Conservation (phyloP, 2,888 invertebrate species). For the Aphidoletes aphidimyza region DNA sequence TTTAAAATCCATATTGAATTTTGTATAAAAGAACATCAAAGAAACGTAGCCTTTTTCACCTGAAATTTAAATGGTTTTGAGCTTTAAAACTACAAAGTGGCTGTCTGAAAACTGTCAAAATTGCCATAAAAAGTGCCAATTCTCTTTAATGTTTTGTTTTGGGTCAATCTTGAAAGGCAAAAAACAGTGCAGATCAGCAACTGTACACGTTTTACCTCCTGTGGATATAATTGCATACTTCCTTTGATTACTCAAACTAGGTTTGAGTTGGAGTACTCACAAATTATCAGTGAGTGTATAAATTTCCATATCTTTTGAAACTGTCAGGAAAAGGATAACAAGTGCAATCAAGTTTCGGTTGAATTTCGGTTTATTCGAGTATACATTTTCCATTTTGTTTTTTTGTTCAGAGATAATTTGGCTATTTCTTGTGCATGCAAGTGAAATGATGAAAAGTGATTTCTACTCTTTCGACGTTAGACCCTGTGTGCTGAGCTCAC, state of each 20-base stretch:
- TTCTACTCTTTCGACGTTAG: neutral
- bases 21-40: conserved; percentile 23
- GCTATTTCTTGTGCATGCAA: neutral
- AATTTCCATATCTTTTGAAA: neutral
- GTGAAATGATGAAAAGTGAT: neutral
- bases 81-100: too few species aligned
- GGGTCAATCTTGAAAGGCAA: neutral
- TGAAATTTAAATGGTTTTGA: too few species aligned
- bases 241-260: too few species aligned
- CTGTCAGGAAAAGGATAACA: neutral
- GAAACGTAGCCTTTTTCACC: neutral
- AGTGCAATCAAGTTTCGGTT: too few species aligned
- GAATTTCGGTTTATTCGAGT: neutral
- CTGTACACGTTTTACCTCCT: conserved; percentile 25
- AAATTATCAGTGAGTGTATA: too few species aligned
- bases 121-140: neutral
- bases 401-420: neutral
- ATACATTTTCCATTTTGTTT: too few species aligned
- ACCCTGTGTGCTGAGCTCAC: too few species aligned
- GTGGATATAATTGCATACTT: neutral
- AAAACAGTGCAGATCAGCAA: neutral
- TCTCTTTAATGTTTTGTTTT: neutral
- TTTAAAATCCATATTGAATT: too few species aligned
- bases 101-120: too few species aligned
- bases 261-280: too few species aligned